A percentile compares a stretch with the other conserved stretches of the same genome.
phyloP scores from a whole-genome alignment of 2,797 vertebrate genomes.

The Phrynocephalus vlangalii region DNA sequence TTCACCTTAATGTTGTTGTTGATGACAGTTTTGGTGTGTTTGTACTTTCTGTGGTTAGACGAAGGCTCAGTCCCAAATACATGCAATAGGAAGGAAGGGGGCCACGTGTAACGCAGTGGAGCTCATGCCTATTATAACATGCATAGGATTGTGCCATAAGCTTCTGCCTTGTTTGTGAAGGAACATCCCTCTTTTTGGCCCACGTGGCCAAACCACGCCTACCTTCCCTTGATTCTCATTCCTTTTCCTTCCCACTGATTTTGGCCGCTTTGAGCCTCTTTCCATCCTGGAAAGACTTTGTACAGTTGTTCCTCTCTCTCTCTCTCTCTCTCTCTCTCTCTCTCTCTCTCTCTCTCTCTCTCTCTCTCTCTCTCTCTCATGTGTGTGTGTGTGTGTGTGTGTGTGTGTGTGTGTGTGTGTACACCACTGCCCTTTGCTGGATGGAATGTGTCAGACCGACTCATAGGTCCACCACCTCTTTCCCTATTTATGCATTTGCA shows the following conservation, averaged over 20 bases:
- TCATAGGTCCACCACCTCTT: background rate
- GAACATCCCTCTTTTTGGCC: slow-evolving; percentile 48
- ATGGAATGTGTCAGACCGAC: slow-evolving; percentile 37
- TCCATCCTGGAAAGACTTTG: slow-evolving; percentile 29
- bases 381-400: too few species aligned
- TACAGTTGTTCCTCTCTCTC: slow-evolving; percentile 47
- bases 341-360: too few species aligned
- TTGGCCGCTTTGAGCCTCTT: background rate
- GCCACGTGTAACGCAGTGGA: background rate
- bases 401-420: background rate
- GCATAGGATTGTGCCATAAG: background rate
- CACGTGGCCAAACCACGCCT: accelerated
- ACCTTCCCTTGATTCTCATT: background rate
- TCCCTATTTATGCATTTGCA: slow-evolving; percentile 17
- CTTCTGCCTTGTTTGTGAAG: slow-evolving; percentile 62
- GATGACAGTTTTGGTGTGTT: slow-evolving; percentile 3
- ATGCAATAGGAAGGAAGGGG: background rate
- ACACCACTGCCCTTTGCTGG: slow-evolving; percentile 42
- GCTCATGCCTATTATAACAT: background rate
- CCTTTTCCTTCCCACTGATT: background rate
- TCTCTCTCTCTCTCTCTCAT: too few species aligned
- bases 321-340: too few species aligned
- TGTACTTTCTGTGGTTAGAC: slow-evolving; percentile 41
- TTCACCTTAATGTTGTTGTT: background rate
- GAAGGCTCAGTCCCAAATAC: background rate